Evolutionary conservation across 2,797 vertebrate species (phyloP), one percentile per base, ranked within the genome.

Genomic region (Acanthiza pusilla): DNA sequence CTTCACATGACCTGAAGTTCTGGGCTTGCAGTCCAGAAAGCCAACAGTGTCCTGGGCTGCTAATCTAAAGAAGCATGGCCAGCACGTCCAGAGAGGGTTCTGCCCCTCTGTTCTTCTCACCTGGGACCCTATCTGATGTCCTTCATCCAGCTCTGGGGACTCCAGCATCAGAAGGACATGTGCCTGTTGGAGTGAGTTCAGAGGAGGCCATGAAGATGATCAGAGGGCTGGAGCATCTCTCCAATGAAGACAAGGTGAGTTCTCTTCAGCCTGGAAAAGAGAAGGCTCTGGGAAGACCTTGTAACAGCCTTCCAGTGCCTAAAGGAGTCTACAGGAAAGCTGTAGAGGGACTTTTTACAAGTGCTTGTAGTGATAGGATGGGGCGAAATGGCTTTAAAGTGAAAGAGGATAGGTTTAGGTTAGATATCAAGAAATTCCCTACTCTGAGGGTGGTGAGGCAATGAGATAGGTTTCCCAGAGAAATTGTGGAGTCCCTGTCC

Each of bases 1-100:
- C 14, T 16, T 15, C 13, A 11, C 1, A 1, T 50, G 5, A 43
- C 16, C 14, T 7, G 1, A 20, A 8, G n/a, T 1, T 18, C 14
- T 45, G 43, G 2, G 1, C 9, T 27, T 63, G 13, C 16, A 57
- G 23, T 27, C 27, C 36, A 50, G n/a, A 76, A 70, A 83, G 27
- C 9, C 57, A 51, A 10, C 20, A 16, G 27, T 45, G 13, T 45
- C 8, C n/a, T 63, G 25, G 43, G 23, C 17, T 83, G 29, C n/a
- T 53, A 38, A 70, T n/a, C 27, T 45, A 34, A 38, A 30, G n/a
- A 51, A 76, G 15, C 14, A 11, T 8, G 12, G 16, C 13, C 38
- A n/a, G 25, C 23, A 13, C 12, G 7, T 22, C 16, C 27, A n/a
- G 10, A 8, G 23, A 21, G 10, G 2, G 17, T 50, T 70, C 36